Conservation (phyloP, 2,113 vertebrate genomes). For the Zosterops hypoxanthus region DNA sequence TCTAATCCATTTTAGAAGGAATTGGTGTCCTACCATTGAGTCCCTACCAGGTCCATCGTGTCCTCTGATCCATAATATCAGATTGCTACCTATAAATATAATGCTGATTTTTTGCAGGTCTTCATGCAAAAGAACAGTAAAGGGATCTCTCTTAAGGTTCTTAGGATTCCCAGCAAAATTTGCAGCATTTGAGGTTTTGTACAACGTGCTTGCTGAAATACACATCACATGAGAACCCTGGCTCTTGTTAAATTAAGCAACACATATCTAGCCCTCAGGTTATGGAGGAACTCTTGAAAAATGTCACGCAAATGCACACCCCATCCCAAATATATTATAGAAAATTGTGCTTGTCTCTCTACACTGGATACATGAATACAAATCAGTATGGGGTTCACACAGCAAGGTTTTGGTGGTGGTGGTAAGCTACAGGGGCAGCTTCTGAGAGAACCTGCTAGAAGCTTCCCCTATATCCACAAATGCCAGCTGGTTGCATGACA, state of each 20-base stretch:
- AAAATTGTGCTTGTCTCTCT: neutral
- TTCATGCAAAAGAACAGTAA: neutral
- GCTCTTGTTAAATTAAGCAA: neutral
- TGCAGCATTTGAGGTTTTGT: neutral
- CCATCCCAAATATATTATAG: neutral
- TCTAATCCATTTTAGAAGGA: neutral
- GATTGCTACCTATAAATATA: neutral
- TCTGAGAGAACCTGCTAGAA: neutral
- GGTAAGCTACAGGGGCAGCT: neutral
- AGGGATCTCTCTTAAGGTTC: neutral
- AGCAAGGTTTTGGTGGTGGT: neutral
- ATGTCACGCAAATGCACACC: neutral
- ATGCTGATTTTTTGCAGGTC: neutral
- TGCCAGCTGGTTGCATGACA: accelerated
- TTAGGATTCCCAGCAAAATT: neutral
- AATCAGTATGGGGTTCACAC: neutral
- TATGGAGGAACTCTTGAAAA: neutral
- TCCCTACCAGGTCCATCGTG: neutral
- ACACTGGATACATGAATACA: neutral
- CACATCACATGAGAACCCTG: neutral
- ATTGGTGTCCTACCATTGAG: neutral
- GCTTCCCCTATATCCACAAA: neutral
- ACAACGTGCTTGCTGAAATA: neutral
- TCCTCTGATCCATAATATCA: neutral
- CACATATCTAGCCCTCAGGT: neutral